Evolutionary conservation across 64 coral and sea anemone species (phyloP), one percentile per base, ranked within the genome.

Genomic region (Montipora capricornis): DNA sequence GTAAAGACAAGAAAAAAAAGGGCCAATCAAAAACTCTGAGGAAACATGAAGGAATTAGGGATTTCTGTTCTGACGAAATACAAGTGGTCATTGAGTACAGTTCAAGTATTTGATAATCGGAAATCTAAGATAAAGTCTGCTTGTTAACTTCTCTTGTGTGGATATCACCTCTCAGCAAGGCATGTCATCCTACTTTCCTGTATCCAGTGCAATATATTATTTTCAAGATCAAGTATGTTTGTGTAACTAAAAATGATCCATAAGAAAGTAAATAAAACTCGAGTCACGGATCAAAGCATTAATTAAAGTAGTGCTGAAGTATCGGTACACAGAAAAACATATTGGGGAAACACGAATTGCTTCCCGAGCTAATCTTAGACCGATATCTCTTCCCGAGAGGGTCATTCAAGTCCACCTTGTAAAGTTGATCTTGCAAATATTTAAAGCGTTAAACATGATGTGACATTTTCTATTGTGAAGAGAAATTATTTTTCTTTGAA

Each of bases 41-140:
- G 37, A 37, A 37, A 37, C 37, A 37, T 37, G 37, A 37, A 37
- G 1, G 9, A 37, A 59, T 61, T 11, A 7, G 1, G 37, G 61
- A 64, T 64, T 82, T 45, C 22, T 11, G 24, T 26, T 44, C 11
- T 64, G 16, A 47, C 20, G 24, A 46, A 68, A 16, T 19, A 47
- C 0, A 68, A 44, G 10, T 71, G 12, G 15, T 84, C 81, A 84
- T 47, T 9, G 15, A 19, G 61, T 59, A 47, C 46, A 50, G 66
- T 69, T 19, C 15, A 6, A 44, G 44, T 73, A 86, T 71, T 86
- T 86, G 71, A 50, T 73, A 73, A 71, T 86, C 82, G 62, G 82
- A 50, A 78, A 78, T 78, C 44, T 49, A 16, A 78, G 20, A 86
- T 17, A 86, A 71, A 15, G 62, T 10, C 5, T 8, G 12, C 19